phyloP scores from a whole-genome alignment of 2,888 invertebrate species.

The Noctuana brunneofusca region DNA sequence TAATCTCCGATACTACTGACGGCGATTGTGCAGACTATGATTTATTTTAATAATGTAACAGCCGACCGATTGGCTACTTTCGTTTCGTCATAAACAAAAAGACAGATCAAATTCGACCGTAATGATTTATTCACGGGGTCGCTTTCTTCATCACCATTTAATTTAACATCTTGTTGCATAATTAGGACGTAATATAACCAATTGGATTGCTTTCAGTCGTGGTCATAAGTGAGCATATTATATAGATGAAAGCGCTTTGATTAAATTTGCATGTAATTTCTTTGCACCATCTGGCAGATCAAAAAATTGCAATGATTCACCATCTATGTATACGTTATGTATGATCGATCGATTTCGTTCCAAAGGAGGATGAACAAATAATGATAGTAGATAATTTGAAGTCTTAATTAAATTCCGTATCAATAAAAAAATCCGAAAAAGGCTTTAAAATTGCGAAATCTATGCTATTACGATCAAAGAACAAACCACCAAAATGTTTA shows the following conservation, averaged over 20 bases:
- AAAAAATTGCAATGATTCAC: background rate
- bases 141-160: constrained; percentile 16
- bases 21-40: constrained; percentile 49
- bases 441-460: too few relatives aligned
- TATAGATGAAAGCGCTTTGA: constrained; percentile 5
- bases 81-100: constrained; percentile 50
- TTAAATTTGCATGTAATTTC: background rate
- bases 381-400: too few relatives aligned
- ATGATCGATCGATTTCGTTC: background rate
- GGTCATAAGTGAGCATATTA: background rate
- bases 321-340: background rate
- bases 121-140: constrained; percentile 29
- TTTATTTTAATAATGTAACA: constrained; percentile 51
- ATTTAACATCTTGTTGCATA: constrained; percentile 22
- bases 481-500: too few relatives aligned
- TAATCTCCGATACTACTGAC: constrained; percentile 53
- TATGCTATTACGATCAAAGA: too few relatives aligned
- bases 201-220: background rate
- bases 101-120: constrained; percentile 38
- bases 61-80: constrained; percentile 54
- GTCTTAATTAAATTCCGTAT: too few relatives aligned
- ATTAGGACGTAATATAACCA: constrained; percentile 24
- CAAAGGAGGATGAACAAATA: too few relatives aligned
- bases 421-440: too few relatives aligned
- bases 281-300: background rate